Evolutionary conservation across 2,888 invertebrate species (phyloP), one percentile per base, ranked within the genome.

Genomic region (Diadegma fenestrale): DNA sequence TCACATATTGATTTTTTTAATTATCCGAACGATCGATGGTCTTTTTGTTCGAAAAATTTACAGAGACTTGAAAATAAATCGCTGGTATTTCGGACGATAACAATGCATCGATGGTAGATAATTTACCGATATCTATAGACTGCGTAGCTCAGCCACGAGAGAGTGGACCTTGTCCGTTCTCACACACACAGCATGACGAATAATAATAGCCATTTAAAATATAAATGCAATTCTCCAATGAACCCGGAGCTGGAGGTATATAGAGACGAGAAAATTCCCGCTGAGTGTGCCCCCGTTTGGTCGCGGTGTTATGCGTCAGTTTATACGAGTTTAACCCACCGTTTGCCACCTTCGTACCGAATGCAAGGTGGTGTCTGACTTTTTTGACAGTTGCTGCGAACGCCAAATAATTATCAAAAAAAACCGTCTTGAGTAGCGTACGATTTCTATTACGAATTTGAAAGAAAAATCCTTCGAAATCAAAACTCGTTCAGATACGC

Each of bases 201-300:
- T 63, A 71, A 82, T 82, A 82, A 85, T 85, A 80, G 75, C 80
- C 79, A 85, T 82, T 82, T 82, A 76, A 78, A 85, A 80, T 69
- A 85, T 33, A 69, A 63, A 79, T 75, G 68, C 82, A 78, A 82
- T 81, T 75, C 48, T 51, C 69, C 45, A 85, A 85, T 85, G 68
- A 82, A 72, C 45, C 58, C 37, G 45, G 77, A 80, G 82, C 51
- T 45, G 30, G 26, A 10, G 61, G 71, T 33, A 33, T 41, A 54
- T 63, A 33, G 51, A 19, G 19, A 73, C 37, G 12, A 63, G 22
- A 66, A 71, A 71, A 71, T 77, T 77, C n/a, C 19, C 76, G 48
- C 76, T 58, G 79, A 64, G 71, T 72, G 66, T 51, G 72, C 64
- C 33, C 19, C 54, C 48, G 33, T 45, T 64, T 26, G 64, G 51